Evolutionary conservation across 2,113 vertebrate genomes (phyloP).

Genomic region (Mustela nigripes): DNA sequence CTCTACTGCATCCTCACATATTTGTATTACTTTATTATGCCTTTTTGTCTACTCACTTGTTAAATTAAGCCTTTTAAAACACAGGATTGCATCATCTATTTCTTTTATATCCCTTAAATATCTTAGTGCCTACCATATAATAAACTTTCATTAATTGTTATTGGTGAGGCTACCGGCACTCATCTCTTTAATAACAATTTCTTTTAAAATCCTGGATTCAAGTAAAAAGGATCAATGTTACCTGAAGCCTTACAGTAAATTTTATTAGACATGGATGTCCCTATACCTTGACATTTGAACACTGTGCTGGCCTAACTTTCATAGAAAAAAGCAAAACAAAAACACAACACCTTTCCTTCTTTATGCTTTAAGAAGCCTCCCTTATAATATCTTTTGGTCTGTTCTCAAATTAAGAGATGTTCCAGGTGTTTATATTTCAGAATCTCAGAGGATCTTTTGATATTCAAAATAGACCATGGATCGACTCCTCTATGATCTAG

Average conservation of each 20-base stretch:
- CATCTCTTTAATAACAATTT: background rate
- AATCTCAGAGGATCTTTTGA: background rate
- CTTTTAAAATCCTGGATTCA: background rate
- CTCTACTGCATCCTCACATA: background rate
- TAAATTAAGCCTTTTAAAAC: slow-evolving; percentile 18
- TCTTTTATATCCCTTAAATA: background rate
- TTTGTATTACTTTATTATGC: background rate
- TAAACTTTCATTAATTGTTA: background rate
- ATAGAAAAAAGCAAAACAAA: background rate
- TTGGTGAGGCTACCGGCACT: background rate
- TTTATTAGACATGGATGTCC: background rate
- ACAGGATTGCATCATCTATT: background rate
- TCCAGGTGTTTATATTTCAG: background rate
- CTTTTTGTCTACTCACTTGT: background rate
- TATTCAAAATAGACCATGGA: background rate
- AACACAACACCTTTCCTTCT: background rate
- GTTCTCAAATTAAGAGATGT: background rate
- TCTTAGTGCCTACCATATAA: background rate
- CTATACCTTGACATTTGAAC: background rate
- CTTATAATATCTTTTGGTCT: background rate
- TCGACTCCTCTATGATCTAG: background rate
- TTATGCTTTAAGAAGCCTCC: background rate
- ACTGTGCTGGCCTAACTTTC: background rate
- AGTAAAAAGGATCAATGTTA: background rate
- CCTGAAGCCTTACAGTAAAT: background rate